A percentile compares a stretch with the other conserved stretches of the same genome.
Conservation (phyloP, 2,888 invertebrate species). For the Epinotia brunnichana region DNA sequence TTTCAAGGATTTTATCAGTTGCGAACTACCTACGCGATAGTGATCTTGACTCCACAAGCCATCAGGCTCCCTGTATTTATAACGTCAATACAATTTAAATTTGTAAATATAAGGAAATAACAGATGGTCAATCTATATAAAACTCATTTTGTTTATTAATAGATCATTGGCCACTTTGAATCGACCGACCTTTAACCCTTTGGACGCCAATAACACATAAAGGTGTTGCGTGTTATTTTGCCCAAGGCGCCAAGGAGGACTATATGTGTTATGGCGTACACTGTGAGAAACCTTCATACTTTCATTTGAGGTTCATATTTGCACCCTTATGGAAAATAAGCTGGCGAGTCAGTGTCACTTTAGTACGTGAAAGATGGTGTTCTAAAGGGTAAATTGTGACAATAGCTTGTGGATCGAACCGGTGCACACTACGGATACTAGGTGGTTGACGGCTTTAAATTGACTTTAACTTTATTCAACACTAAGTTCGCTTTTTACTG, state of each 20-base stretch:
- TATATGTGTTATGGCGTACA: no score
- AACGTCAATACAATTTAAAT: slow-evolving; percentile 8
- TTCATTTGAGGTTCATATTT: no score
- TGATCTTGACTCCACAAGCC: not conserved
- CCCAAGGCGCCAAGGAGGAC: no score
- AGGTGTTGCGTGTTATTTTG: no score
- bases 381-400: not conserved
- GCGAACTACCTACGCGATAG: slow-evolving; percentile 17
- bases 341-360: no score
- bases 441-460: not conserved
- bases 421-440: not conserved
- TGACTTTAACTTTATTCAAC: not conserved
- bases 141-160: slow-evolving; percentile 11
- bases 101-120: not conserved
- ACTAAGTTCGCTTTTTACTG: not conserved
- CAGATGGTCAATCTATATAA: slow-evolving; percentile 21
- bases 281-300: no score
- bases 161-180: slow-evolving; percentile 26
- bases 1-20: not conserved
- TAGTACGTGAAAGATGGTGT: no score
- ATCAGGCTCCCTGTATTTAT: slow-evolving; percentile 17
- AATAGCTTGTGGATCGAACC: not conserved
- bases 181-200: not conserved
- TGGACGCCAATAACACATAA: no score
- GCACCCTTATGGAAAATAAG: no score